Conservation (phyloP, 1,140 invertebrate species). For the Nephotettix cincticeps region DNA sequence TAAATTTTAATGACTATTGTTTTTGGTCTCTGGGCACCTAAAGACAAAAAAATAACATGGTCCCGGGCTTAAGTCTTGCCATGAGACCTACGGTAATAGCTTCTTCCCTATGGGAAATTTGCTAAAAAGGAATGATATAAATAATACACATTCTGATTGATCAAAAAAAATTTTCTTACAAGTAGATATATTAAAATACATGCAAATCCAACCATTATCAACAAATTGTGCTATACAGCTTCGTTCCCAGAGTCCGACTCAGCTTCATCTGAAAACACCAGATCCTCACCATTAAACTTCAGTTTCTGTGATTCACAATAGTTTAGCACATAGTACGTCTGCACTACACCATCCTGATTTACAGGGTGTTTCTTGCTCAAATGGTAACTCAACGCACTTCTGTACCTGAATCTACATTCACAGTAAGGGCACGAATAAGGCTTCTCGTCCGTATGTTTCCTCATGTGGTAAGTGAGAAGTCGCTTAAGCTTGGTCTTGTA, state of each 20-base stretch:
- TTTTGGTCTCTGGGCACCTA: no score
- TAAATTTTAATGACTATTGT: no score
- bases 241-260: not conserved
- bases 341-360: not conserved
- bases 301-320: not conserved
- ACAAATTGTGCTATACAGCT: no score
- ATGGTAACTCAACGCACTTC: not conserved
- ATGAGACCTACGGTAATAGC: no score
- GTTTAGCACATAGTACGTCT: not conserved
- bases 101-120: no score
- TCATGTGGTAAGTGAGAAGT: conserved; percentile 71
- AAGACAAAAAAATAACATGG: no score
- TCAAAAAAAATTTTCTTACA: no score
- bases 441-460: conserved; percentile 77
- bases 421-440: conserved; percentile 36
- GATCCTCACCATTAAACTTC: not conserved
- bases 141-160: no score
- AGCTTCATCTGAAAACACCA: not conserved
- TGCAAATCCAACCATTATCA: no score
- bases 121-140: no score
- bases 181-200: no score
- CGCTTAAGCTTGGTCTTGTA: conserved; percentile 93
- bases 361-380: not conserved
- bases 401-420: conserved; percentile 9
- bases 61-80: no score